Conservation (phyloP, 1,140 invertebrate species). For the Onthophagus taurus region DNA sequence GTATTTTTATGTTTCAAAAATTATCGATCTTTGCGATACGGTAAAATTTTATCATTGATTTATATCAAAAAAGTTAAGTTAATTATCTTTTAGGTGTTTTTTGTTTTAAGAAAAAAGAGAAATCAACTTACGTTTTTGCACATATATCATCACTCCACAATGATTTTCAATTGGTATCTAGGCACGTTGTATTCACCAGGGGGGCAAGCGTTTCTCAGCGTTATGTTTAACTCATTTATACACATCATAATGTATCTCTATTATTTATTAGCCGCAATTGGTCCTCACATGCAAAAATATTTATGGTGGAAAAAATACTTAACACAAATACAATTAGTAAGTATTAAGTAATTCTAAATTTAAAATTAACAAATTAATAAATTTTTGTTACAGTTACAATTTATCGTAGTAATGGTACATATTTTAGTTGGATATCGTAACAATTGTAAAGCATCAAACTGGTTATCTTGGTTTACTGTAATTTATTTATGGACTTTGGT, state of each 20-base stretch:
- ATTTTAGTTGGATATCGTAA: constrained; percentile 8
- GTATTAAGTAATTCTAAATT: not conserved
- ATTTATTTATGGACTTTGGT: constrained; percentile 14
- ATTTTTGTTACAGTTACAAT: constrained; percentile 13
- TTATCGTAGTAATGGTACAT: constrained; percentile 10
- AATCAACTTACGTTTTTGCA: constrained; percentile 14
- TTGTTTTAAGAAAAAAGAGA: constrained; percentile 10
- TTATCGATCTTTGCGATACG: constrained; percentile 10
- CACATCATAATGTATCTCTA: constrained; percentile 39
- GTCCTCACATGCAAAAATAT: constrained; percentile 41
- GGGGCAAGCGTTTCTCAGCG: constrained; percentile 34
- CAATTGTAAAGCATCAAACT: constrained; percentile 12
- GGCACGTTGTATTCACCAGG: constrained; percentile 12
- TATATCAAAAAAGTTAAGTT: not conserved
- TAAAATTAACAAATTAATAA: not conserved
- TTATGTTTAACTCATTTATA: constrained; percentile 47
- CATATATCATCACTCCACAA: constrained; percentile 12
- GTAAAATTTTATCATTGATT: not conserved
- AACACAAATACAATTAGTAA: constrained; percentile 45
- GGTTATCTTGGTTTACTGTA: constrained; percentile 11
- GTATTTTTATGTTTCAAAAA: constrained; percentile 13
- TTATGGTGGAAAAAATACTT: constrained; percentile 53
- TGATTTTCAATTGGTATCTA: constrained; percentile 15
- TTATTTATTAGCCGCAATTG: constrained; percentile 42
- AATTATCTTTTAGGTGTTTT: constrained; percentile 9